Evolutionary conservation across 2,888 invertebrate genomes (phyloP), one percentile per base, ranked within the genome.

Genomic region (Agonopterix arenella): DNA sequence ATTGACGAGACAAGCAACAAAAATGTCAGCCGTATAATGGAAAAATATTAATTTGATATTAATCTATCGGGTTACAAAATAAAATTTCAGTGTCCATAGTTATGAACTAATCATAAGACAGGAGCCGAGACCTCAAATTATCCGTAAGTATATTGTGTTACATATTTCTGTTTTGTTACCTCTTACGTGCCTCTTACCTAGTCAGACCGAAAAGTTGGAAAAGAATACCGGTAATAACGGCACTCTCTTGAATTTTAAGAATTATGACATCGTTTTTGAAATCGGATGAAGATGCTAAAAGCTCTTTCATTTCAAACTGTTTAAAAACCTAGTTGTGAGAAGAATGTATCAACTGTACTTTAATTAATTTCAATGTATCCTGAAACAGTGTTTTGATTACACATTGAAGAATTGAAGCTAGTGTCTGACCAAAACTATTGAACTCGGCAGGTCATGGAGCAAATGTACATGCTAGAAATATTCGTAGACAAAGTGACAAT

Each of bases 391-490:
- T 8, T 45, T 46, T 9, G 8, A 41, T 2, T 36, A 11, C 11
- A 48, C 5, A 13, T 36, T 54, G 44, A 40, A 49, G 43, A 43
- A 56, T 57, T 52, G 59, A 66, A 73, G 65, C 68, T 76, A 7
- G 28, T 28, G 28, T 82, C 76, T 83, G 73, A 84, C 70, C 9
- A 71, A 73, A 74, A 68, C 59, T 72, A 66, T 84, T 84, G 70
- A 73, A 76, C 70, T 83, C 76, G 62, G 66, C 88, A 89, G 88
- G 79, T 85, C 76, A 89, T 89, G 85, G 90, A 90, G 78, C 89
- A 90, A 81, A 73, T 91, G 66, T 91, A 89, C 79, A 68, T 91
- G 73, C 57, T 91, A 61, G 91, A 91, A 74, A 84, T 91, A 70
- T 82, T 91, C 63, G 73, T 91, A 62, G 88, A 90, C 70, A 88